Base-by-base conservation (phyloP, 2,113 vertebrate species). In the Mustela nigripes region DNA sequence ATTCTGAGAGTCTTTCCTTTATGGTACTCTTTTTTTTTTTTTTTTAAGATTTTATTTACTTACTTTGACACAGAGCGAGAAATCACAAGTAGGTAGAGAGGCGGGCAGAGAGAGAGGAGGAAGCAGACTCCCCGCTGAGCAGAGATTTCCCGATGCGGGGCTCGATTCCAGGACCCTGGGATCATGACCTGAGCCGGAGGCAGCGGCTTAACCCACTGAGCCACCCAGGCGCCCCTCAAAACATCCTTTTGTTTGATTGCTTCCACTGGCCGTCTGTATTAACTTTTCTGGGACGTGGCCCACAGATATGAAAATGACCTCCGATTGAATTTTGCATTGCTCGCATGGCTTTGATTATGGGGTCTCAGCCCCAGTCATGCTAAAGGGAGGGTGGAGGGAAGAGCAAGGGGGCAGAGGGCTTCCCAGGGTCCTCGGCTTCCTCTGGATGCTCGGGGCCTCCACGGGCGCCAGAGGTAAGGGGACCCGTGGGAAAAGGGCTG, bases 361-460 rank as follows among this genome's bases (percentile, higher is more conserved):
- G n/a, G 36, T 90, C 50, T 12, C 11, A 56, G 58, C 21, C 48
- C 60, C 45, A 45, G 58, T 67, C 48, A 26, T 42, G 71, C 33
- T 19, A 48, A 65, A 28, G 33, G 63, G 69, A 60, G 22, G 58
- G 24, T 58, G n/a, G n/a, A 26, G 11, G 22, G 28, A 53, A 63
- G 33, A n/a, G 6, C 0, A 6, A 6, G 12, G 1, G 1, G 50
- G 31, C 39, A 39, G 80, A 12, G 48, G 21, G 91, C 89, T 82
- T 10, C 62, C 81, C 12, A 0, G 73, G 60, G 12, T 92, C 16
- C 92, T 95, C 8, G 0, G 65, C 45, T 71, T 98, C 81, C 85
- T 97, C 74, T 96, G 96, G 94, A 33, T 97, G 82, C 89, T 97
- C 42, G 26, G 11, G 22, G 78, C 6, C 78, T 60, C 53, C 24